Evolutionary conservation across 2,797 vertebrate species (phyloP), one percentile per base, ranked within the genome.

Genomic region (Pelobates cultripes): DNA sequence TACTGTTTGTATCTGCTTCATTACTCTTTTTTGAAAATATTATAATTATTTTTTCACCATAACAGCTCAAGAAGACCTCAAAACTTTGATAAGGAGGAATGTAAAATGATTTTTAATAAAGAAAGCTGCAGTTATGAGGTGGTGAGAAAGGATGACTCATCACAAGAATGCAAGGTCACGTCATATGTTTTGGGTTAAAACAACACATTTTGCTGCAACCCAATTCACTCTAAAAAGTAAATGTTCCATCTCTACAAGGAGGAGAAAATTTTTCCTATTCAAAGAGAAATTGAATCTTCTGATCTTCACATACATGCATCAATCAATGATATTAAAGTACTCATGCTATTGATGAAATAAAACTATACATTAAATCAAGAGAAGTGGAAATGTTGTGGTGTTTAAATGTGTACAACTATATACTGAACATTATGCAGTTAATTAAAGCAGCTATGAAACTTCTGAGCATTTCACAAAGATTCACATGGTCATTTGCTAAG

Each of bases 111-210:
- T 44, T 45, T 70, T 13, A 9, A 70, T 45, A 44, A 70, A 43
- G 13, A 70, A 45, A n/a, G 12, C 43, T 70, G 68, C 14, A 44
- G 4, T 70, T 70, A 70, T 43, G 3, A 70, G 3, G 43, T 70
- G 42, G 68, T 70, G 42, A 44, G 42, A 45, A 70, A 70, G 15
- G 42, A 70, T 45, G 68, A 70, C 9, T 43, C 41, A 42, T 70
- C 68, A 44, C 12, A 70, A 70, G 1, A 12, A 44, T 70, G 68
- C 13, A 3, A 14, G 3, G 41, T 44, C 4, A 3, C 4, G 15
- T 0, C 3, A 45, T 13, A 13, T 3, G 4, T 3, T 70, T 2
- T 51, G 10, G 68, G 68, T n/a, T 70, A 70, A 70, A n/a, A n/a
- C 43, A 44, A n/a, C 43, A 42, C 2, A 13, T 68, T 10, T 14